Conservation (phyloP, 2,888 invertebrate species). For the Sminthurides aquaticus region DNA sequence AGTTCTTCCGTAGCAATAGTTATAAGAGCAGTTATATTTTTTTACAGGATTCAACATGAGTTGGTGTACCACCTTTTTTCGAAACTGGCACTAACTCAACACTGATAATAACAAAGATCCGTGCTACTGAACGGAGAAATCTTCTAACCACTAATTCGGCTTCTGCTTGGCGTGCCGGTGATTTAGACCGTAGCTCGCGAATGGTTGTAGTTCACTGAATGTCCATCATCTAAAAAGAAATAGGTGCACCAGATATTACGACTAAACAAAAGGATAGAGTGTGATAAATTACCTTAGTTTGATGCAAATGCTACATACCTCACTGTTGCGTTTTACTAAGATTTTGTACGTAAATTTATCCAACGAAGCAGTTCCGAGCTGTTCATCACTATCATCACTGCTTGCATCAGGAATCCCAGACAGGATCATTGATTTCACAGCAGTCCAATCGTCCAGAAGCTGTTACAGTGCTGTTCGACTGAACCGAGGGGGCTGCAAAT, state of each 20-base stretch:
- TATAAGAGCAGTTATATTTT: conserved; percentile 79
- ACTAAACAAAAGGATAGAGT: too few species aligned
- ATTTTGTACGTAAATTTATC: conserved; percentile 97
- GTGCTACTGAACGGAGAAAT: conserved; percentile 89
- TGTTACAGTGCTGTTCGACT: conserved; percentile 83
- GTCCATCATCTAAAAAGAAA: conserved; percentile 65
- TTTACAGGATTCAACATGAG: conserved; percentile 68
- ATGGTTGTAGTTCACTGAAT: conserved; percentile 80
- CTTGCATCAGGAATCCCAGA: conserved; percentile 55
- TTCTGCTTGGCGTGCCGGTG: conserved; percentile 59
- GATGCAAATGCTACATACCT: too few species aligned
- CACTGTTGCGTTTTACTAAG: conserved; percentile 85
- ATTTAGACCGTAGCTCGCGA: conserved; percentile 73
- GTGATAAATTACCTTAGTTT: too few species aligned
- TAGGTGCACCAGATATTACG: not conserved
- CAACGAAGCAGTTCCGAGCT: conserved; percentile 85
- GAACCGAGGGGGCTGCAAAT: conserved; percentile 94
- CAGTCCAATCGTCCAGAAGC: conserved; percentile 82
- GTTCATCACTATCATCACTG: conserved; percentile 56
- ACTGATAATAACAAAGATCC: conserved; percentile 92
- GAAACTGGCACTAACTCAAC: conserved; percentile 73
- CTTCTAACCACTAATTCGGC: conserved; percentile 78
- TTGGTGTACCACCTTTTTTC: conserved; percentile 51
- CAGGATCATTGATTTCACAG: conserved; percentile 88
- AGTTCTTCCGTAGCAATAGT: conserved; percentile 88